Percentiles rank a stretch among this genome's conserved stretches.
Evolutionary conservation across 1,140 invertebrate species (phyloP).

Genomic region (Tenebrio molitor): DNA sequence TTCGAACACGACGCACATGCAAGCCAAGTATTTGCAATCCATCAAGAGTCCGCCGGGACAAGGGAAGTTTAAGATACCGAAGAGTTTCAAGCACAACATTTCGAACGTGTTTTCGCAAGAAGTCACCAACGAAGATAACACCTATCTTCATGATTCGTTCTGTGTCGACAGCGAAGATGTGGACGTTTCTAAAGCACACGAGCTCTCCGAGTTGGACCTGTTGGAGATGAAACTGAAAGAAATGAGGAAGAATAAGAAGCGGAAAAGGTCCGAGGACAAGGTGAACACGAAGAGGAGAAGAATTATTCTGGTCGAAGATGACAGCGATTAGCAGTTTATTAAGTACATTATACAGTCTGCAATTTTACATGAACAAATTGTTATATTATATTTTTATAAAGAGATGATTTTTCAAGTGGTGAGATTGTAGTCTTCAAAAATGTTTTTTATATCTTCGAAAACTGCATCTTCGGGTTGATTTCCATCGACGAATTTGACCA

Average conservation of each 20-base stretch:
- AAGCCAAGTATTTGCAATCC: constrained; percentile 61
- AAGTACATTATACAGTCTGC: no score
- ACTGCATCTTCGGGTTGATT: constrained; percentile 77
- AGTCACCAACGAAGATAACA: constrained; percentile 50
- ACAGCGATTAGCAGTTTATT: constrained; percentile 52
- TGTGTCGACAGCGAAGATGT: constrained; percentile 57
- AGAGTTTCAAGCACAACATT: constrained; percentile 20
- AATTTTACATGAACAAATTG: no score
- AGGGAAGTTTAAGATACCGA: constrained; percentile 55
- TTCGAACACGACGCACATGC: constrained; percentile 56
- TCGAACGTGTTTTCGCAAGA: constrained; percentile 59
- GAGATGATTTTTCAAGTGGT: no score
- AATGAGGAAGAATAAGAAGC: constrained; percentile 50
- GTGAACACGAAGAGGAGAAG: constrained; percentile 53
- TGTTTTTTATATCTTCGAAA: constrained; percentile 65
- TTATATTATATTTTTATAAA: no score
- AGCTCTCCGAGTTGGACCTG: constrained; percentile 59
- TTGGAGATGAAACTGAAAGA: constrained; percentile 59
- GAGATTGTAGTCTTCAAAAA: no score
- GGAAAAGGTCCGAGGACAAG: constrained; percentile 45
- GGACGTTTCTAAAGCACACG: constrained; percentile 22
- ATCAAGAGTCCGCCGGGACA: constrained; percentile 55
- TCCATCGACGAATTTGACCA: constrained; percentile 85
- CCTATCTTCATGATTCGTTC: constrained; percentile 64
- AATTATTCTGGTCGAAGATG: constrained; percentile 51